Base-by-base conservation (phyloP, 1,140 invertebrate species). In the Octopus sinensis region DNA sequence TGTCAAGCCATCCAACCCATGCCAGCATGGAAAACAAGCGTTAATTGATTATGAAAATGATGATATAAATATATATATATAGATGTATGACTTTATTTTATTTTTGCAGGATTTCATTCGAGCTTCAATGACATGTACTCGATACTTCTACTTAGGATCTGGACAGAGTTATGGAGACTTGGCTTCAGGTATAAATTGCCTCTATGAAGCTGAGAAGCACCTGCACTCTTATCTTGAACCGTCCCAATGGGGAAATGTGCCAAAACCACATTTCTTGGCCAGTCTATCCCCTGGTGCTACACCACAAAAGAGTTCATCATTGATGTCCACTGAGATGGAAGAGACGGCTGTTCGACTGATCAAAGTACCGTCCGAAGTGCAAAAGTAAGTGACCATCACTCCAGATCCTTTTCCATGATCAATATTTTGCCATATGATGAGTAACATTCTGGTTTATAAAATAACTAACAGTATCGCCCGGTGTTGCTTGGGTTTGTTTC, bases 51-150 rank as follows among this genome's bases (percentile, higher is more conserved):
- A 73, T 17, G 17, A 73, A 4, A 52, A 17, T 77, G 17, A 68
- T 68, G 62, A 68, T 68, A 68, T 68, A 13, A 2, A 2, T n/a
- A 12, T 13, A n/a, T 68, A 13, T 68, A 2, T n/a, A 12, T 13
- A n/a, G 1, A 68, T 68, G 62, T 68, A 6, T 51, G 3, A 54
- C n/a, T 7, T 81, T 71, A 1, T 51, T 4, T 81, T 80, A 30
- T 83, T n/a, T 80, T 83, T 83, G 56, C 83, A 91, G 89, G 90
- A 91, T 86, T 90, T 85, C 82, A 84, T 91, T 3, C 83, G 90
- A 79, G 90, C 90, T 13, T 87, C 89, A 54, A 90, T 90, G 88
- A 90, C 88, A 4, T 91, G 90, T 82, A 88, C 89, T 76, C 86
- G 83, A 51, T 86, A 86, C 81, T 91, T 91, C 84, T 90, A 89